Conservation (phyloP, 2,113 vertebrate species). For the Upupa epops region DNA sequence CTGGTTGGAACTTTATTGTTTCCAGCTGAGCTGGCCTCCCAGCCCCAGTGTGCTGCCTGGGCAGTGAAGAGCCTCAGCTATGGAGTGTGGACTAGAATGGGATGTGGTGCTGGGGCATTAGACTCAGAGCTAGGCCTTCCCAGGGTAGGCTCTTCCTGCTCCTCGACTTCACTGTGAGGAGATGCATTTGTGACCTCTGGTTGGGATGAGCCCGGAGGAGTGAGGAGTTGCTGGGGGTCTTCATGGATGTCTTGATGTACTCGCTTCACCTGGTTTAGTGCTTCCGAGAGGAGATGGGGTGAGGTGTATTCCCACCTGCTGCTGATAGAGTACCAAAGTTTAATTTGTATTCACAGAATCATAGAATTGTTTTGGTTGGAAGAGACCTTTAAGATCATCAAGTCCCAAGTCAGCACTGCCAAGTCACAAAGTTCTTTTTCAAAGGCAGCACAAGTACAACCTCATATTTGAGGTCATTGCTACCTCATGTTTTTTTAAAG, state of each 20-base stretch:
- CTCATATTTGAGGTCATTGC: neutral
- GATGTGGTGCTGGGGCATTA: neutral
- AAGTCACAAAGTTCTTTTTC: neutral
- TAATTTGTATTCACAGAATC: too few species aligned
- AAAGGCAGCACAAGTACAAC: fast-evolving
- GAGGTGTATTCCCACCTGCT: fast-evolving
- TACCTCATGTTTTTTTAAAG: neutral
- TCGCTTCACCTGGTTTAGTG: fast-evolving
- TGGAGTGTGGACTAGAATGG: fast-evolving
- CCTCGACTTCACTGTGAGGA: neutral
- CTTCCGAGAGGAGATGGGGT: neutral
- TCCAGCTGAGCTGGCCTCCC: neutral
- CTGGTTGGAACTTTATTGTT: conserved; percentile 28
- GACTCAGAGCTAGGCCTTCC: neutral
- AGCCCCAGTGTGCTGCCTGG: fast-evolving
- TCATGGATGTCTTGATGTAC: fast-evolving
- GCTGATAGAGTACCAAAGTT: neutral
- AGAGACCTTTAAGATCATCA: too few species aligned
- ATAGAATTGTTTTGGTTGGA: too few species aligned
- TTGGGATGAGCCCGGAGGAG: neutral
- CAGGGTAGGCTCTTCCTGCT: neutral
- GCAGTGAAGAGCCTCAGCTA: fast-evolving
- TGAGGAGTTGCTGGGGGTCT: neutral
- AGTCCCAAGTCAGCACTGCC: too few species aligned
- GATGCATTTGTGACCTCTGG: neutral